Conservation (phyloP, 1,140 invertebrate species). For the Lepidostoma basale region DNA sequence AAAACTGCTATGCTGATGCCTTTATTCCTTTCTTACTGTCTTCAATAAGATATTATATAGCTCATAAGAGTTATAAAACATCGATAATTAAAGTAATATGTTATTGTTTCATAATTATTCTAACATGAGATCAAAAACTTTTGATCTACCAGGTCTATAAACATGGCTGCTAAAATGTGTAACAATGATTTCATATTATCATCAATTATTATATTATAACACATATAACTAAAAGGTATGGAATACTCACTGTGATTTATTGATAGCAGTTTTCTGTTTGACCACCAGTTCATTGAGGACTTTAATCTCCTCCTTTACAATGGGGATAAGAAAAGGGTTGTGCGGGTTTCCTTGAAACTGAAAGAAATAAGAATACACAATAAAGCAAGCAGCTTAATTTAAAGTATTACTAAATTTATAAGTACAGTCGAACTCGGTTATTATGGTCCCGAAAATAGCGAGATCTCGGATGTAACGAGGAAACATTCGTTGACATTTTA, state of each 20-base stretch:
- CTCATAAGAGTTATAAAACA: too few relatives aligned
- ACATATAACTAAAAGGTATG: neutral
- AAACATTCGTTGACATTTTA: too few relatives aligned
- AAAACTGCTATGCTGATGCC: too few relatives aligned
- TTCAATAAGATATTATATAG: too few relatives aligned
- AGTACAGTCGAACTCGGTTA: too few relatives aligned
- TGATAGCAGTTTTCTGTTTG: conserved; percentile 11
- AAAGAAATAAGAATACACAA: neutral
- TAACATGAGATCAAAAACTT: too few relatives aligned
- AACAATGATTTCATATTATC: neutral
- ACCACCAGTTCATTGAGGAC: conserved; percentile 17
- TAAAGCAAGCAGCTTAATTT: neutral
- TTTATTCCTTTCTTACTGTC: too few relatives aligned
- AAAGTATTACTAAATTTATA: neutral
- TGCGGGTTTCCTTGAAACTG: conserved; percentile 7
- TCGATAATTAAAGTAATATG: too few relatives aligned
- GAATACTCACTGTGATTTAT: conserved; percentile 13
- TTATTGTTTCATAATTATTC: too few relatives aligned
- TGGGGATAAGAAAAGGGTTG: conserved; percentile 11
- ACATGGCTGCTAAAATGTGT: neutral
- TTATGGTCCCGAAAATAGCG: too few relatives aligned
- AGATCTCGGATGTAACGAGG: too few relatives aligned
- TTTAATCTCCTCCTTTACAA: conserved; percentile 7
- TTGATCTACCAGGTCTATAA: neutral
- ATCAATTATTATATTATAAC: neutral